Conservation (phyloP, 2,888 invertebrate species). For the Phyllotreta cruciferae region DNA sequence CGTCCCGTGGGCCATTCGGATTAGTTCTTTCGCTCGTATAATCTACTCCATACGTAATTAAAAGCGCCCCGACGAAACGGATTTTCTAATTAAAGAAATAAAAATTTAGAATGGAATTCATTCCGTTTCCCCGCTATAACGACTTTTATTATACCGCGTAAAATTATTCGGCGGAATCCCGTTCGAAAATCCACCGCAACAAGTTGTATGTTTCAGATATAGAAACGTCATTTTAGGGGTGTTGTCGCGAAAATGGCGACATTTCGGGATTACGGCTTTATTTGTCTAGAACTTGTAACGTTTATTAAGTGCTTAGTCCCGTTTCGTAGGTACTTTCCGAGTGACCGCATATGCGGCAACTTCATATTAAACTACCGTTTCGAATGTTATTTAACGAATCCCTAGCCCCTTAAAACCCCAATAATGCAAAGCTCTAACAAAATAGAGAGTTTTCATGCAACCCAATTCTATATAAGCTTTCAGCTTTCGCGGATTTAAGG, state of each 20-base stretch:
- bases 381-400: no score
- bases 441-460: no score
- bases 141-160: no score
- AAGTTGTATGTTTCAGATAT: constrained; percentile 45
- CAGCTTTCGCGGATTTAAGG: no score
- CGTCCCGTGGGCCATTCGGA: constrained; percentile 30
- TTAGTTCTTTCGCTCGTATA: constrained; percentile 12
- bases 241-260: constrained; percentile 1
- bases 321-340: constrained; percentile 4
- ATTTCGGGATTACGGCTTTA: constrained; percentile 37
- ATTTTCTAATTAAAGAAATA: constrained; percentile 21
- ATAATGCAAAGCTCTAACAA: no score
- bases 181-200: constrained; percentile 35
- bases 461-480: no score
- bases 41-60: constrained; percentile 23
- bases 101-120: constrained; percentile 8
- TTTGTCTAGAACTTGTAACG: constrained; percentile 25
- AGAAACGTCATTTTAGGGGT: constrained; percentile 32
- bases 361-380: no score
- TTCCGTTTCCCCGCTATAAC: not conserved
- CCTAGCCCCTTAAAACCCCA: no score
- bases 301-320: constrained; percentile 14
- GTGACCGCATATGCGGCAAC: constrained; percentile 4
- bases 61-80: constrained; percentile 14
- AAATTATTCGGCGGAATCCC: no score